phyloP scores from a whole-genome alignment of 2,113 vertebrate species.

The Baryphthengus martii region DNA sequence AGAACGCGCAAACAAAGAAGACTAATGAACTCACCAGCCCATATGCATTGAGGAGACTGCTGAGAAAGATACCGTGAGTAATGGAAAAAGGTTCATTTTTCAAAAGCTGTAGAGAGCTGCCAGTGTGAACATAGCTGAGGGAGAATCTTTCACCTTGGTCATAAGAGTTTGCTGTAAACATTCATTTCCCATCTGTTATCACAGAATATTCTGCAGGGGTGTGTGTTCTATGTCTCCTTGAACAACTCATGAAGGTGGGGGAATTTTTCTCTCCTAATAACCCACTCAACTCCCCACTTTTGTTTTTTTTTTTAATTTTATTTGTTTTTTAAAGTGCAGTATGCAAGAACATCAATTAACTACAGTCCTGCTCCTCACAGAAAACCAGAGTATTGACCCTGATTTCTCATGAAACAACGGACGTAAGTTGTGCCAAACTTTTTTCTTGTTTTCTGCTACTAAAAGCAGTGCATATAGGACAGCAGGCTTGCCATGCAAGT shows the following conservation, averaged over 20 bases:
- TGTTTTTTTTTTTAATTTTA: background rate
- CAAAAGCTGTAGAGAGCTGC: constrained; percentile 6
- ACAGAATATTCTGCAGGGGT: background rate
- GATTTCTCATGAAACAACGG: background rate
- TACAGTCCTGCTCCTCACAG: background rate
- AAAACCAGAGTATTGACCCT: background rate
- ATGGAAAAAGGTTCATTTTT: constrained; percentile 55
- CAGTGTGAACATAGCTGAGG: background rate
- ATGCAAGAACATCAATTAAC: background rate
- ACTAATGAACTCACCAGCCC: constrained; percentile 37
- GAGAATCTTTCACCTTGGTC: background rate
- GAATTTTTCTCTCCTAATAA: background rate
- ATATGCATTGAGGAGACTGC: background rate
- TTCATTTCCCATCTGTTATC: background rate
- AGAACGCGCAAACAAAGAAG: constrained; percentile 21
- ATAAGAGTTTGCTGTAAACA: background rate
- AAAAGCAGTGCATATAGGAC: background rate
- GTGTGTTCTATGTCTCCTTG: constrained; percentile 10
- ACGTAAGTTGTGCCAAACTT: background rate
- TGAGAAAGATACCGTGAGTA: constrained; percentile 30
- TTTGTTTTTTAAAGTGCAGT: background rate
- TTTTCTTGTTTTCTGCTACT: background rate
- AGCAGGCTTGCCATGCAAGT: background rate
- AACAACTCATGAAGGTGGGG: background rate
- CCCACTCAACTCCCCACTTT: background rate